phyloP scores from a whole-genome alignment of 1,140 invertebrate species.

The Orius insidiosus region DNA sequence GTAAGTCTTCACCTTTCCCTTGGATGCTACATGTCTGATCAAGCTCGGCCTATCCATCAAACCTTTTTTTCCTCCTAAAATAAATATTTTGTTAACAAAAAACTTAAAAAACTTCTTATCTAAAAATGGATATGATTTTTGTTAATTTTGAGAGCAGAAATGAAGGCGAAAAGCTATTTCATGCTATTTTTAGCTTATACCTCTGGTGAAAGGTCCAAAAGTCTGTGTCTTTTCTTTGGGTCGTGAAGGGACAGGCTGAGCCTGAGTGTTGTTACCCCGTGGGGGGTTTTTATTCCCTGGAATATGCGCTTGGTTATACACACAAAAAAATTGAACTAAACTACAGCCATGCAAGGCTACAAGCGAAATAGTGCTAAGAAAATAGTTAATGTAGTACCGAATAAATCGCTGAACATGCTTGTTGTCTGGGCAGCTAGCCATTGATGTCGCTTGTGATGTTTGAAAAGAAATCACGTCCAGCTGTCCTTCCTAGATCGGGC shows the following conservation, averaged over 20 bases:
- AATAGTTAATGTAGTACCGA: constrained; percentile 32
- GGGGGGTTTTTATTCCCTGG: constrained; percentile 25
- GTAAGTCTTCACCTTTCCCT: constrained; percentile 39
- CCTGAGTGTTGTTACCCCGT: constrained; percentile 7
- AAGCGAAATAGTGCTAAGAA: not conserved
- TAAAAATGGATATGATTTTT: not conserved
- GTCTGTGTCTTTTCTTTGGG: constrained; percentile 39
- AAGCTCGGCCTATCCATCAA: constrained; percentile 77
- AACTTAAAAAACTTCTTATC: not conserved
- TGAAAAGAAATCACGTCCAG: constrained; percentile 70
- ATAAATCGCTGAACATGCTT: constrained; percentile 80
- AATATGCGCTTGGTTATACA: constrained; percentile 21
- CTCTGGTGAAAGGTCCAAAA: constrained; percentile 59
- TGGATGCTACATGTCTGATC: constrained; percentile 56
- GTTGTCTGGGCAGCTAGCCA: constrained; percentile 75
- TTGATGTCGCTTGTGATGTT: constrained; percentile 79
- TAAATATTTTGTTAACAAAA: constrained; percentile 5
- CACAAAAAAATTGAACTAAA: not conserved
- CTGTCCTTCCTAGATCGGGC: constrained; percentile 22
- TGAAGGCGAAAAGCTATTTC: constrained; percentile 3
- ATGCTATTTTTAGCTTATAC: constrained; percentile 21
- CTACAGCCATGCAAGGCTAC: constrained; percentile 8
- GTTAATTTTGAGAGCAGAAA: not conserved
- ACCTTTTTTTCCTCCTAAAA: constrained; percentile 33
- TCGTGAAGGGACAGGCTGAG: constrained; percentile 25